Conservation (phyloP, 2,797 vertebrate genomes). For the Anniella stebbinsi region DNA sequence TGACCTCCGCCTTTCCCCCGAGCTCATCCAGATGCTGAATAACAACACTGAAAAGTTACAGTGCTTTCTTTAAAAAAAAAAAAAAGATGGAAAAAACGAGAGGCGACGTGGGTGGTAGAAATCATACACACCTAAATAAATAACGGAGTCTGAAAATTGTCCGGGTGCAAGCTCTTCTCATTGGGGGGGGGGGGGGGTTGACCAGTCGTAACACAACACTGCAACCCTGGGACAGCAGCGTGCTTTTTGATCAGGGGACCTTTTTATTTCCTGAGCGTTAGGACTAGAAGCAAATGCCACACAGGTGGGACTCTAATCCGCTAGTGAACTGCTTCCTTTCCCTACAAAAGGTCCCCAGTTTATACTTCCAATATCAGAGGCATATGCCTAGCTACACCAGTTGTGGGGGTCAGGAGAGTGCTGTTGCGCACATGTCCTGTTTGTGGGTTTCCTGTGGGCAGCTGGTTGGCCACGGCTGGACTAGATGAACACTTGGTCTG, state of each 20-base stretch:
- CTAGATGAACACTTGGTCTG: no score
- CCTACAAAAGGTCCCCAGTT: no score
- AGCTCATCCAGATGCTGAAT: slow-evolving; percentile 34
- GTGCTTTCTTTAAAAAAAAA: slow-evolving; percentile 38
- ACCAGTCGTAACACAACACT: no score
- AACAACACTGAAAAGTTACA: slow-evolving; percentile 32
- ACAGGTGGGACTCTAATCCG: no score
- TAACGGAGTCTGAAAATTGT: neutral
- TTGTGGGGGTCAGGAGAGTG: no score
- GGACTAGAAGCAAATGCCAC: neutral
- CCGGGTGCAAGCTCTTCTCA: neutral
- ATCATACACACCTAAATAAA: neutral
- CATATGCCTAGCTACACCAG: no score
- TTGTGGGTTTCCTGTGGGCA: no score
- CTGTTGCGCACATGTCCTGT: no score
- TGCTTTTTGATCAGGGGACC: neutral
- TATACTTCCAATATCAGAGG: no score
- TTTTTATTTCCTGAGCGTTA: neutral
- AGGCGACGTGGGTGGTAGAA: neutral
- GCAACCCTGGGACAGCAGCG: neutral
- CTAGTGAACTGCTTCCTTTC: no score
- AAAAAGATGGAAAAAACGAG: neutral
- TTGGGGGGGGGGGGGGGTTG: no score
- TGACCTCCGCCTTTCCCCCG: neutral
- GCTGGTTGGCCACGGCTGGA: no score